Evolutionary conservation across 2,113 vertebrate genomes (phyloP), one percentile per base, ranked within the genome.

Genomic region (Pygoscelis adeliae): DNA sequence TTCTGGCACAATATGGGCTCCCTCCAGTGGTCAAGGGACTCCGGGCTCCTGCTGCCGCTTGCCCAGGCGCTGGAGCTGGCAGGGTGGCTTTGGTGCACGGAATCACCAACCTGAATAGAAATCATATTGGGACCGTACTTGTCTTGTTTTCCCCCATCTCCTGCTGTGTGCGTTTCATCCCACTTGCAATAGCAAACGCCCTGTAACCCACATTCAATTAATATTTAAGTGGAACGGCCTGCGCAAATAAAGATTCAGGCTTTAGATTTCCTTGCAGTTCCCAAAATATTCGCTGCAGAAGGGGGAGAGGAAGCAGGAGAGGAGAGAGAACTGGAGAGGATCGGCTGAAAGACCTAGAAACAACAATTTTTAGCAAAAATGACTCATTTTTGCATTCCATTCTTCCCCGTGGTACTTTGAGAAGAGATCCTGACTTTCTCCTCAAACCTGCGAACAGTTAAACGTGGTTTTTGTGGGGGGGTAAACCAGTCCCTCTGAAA

Each of bases 1-100:
- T 76, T 97, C 94, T 93, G 92, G 93, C 97, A 97, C 92, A 96
- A 96, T 96, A 88, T 97, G 97, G 95, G 97, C 97, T 97, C 97
- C 97, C 97, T 97, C 97, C 97, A 98, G 97, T 91, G 97, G 97
- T 86, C 96, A 91, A 88, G 97, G 94, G 91, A 56, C 65, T 47
- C 62, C 2, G 72, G 87, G 89, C 86, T 93, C 21, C 49, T 5
- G 67, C 26, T 20, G 36, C 17, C 7, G 22, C 59, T 62, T 12
- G 88, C 94, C 81, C 87, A 17, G 83, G 66, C 27, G 3, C 56
- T 11, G 6, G 25, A 55, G 82, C 83, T 58, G 92, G 55, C 66
- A 13, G 73, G 44, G 32, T 25, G 70, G 62, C 70, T 69, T 59
- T 27, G 63, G 63, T 16, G 58, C 40, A 3, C 6, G 34, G 73